Evolutionary conservation across 2,113 vertebrate genomes (phyloP).

Genomic region (Melanerpes aurifrons): DNA sequence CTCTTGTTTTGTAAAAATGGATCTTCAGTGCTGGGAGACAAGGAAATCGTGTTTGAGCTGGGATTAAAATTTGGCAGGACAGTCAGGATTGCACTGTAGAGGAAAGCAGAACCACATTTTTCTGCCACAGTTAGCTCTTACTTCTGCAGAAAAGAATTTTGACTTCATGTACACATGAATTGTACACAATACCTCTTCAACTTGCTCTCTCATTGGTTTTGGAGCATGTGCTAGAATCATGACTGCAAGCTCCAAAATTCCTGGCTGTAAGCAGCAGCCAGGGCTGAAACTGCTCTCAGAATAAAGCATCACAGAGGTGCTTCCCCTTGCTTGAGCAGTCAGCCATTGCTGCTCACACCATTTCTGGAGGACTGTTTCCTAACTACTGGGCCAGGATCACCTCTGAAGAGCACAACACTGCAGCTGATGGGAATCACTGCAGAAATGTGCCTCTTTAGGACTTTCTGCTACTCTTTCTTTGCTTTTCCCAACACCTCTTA

Average conservation of each 20-base stretch:
- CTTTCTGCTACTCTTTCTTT: not conserved
- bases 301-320: not conserved
- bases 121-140: not conserved
- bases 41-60: not conserved
- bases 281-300: not conserved
- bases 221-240: not conserved
- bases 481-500: not conserved
- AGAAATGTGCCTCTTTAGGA: not conserved
- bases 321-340: not conserved
- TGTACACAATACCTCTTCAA: not conserved
- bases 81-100: not conserved
- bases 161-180: not conserved
- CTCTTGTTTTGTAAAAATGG: not conserved
- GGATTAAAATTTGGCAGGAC: conserved; percentile 18
- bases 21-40: not conserved
- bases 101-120: not conserved
- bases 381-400: not conserved
- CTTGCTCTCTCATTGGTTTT: not conserved
- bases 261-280: not conserved
- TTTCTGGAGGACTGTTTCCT: not conserved
- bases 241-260: not conserved
- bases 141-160: not conserved
- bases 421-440: not conserved
- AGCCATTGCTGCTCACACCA: not conserved
- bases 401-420: not conserved